A percentile compares a stretch with the other conserved stretches of the same genome.
phyloP scores from a whole-genome alignment of 2,113 vertebrate genomes.

The Sinocyclocheilus anophthalmus region DNA sequence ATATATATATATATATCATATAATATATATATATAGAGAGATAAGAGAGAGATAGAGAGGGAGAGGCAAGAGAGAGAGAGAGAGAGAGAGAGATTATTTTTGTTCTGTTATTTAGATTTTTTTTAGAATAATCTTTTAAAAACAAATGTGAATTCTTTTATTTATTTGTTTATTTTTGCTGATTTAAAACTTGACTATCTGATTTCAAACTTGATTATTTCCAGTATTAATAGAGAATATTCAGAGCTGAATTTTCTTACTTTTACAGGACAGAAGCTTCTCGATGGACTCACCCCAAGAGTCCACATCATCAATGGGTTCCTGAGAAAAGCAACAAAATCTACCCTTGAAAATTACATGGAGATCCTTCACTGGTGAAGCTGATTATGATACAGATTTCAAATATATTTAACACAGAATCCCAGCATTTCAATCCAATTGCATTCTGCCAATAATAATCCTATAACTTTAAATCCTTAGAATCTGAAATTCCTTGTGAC shows the following conservation, averaged over 20 bases:
- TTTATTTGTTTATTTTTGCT: too few species aligned
- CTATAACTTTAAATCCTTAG: neutral
- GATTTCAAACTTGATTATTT: too few species aligned
- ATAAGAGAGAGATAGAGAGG: too few species aligned
- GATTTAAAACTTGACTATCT: too few species aligned
- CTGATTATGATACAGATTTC: conserved; percentile 21
- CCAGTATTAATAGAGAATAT: too few species aligned
- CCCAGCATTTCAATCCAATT: neutral
- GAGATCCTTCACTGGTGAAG: conserved; percentile 76
- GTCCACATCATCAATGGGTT: conserved; percentile 75
- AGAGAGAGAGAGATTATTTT: too few species aligned
- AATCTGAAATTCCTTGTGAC: neutral
- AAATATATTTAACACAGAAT: neutral
- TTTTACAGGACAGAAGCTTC: conserved; percentile 86
- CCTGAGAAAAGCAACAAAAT: conserved; percentile 91
- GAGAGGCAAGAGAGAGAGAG: too few species aligned
- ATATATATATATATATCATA: too few species aligned
- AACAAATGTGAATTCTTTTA: too few species aligned
- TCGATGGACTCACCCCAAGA: conserved; percentile 91
- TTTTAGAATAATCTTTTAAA: too few species aligned
- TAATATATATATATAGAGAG: too few species aligned
- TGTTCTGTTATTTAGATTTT: too few species aligned
- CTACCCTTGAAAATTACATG: conserved; percentile 92
- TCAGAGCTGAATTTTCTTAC: conserved; percentile 71
- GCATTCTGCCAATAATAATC: neutral